These are phyloP conservation scores for Alviniconcha strummeri DNA, from an alignment of 2,888 invertebrate genomes.

Conservation along the genomic window DNA sequence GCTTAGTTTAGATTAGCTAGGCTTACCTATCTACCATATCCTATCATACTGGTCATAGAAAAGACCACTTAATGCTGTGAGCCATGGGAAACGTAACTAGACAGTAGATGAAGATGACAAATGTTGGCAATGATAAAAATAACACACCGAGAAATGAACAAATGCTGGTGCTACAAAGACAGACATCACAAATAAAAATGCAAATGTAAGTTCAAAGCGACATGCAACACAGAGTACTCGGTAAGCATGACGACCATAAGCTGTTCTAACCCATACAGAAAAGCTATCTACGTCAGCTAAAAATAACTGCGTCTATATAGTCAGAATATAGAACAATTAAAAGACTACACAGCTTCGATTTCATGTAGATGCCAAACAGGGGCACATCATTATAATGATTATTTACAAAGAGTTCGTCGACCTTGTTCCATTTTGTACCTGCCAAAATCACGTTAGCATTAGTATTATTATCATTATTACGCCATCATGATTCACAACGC, in stretches of 20 bases:
- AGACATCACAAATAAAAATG: neutral
- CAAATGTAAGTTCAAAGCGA: neutral
- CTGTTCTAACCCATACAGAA: neutral
- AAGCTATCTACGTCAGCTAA: neutral
- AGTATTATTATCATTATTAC: too few species aligned
- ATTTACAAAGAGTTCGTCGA: neutral
- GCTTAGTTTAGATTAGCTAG: too few species aligned
- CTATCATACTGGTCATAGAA: too few species aligned
- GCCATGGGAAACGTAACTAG: neutral
- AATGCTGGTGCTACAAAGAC: too few species aligned
- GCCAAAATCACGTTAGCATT: too few species aligned
- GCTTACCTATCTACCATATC: too few species aligned
- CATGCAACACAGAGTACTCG: neutral
- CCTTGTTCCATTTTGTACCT: too few species aligned
- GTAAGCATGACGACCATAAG: neutral
- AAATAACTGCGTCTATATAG: neutral
- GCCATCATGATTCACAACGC: neutral
- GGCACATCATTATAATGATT: neutral
- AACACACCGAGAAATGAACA: neutral
- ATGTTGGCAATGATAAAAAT: neutral
- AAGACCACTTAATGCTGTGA: too few species aligned
- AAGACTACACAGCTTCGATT: neutral
- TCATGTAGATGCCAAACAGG: neutral
- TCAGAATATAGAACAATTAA: neutral
- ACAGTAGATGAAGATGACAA: neutral